phyloP scores from a whole-genome alignment of 2,113 vertebrate species.

The Neogobius melanostomus region DNA sequence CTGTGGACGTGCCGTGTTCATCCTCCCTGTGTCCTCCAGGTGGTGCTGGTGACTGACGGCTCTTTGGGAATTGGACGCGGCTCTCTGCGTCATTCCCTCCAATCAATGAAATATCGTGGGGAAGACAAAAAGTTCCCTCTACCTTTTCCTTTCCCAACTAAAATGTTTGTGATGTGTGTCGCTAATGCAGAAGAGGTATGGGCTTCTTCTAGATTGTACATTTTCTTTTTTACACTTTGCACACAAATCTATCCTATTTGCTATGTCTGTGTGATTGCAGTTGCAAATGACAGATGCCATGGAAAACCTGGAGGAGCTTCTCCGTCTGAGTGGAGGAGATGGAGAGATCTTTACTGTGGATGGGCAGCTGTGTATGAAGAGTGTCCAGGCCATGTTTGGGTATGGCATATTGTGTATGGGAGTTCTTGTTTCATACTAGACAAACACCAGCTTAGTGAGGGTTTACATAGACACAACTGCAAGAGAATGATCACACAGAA shows the following conservation, averaged over 20 bases:
- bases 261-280: slow-evolving; percentile 65
- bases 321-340: slow-evolving; percentile 90
- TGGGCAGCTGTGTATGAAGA: slow-evolving; percentile 94
- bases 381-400: slow-evolving; percentile 98
- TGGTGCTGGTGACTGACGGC: slow-evolving; percentile 95
- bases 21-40: slow-evolving; percentile 68
- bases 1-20: slow-evolving; percentile 11
- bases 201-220: too few relatives aligned
- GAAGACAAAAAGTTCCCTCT: slow-evolving; percentile 93
- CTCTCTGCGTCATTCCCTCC: slow-evolving; percentile 89
- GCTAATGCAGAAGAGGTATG: slow-evolving; percentile 95
- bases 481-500: background rate
- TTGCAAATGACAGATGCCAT: slow-evolving; percentile 90
- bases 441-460: background rate
- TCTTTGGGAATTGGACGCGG: slow-evolving; percentile 94
- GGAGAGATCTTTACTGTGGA: slow-evolving; percentile 97
- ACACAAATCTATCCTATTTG: background rate
- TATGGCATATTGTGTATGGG: slow-evolving; percentile 32
- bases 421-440: background rate
- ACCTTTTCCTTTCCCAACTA: slow-evolving; percentile 93
- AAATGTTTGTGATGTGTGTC: slow-evolving; percentile 95
- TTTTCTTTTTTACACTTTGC: background rate
- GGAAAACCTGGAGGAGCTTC: slow-evolving; percentile 90
- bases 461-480: background rate
- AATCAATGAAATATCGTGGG: slow-evolving; percentile 83